A percentile compares a stretch with the other conserved stretches of the same genome.
Evolutionary conservation across 1,140 invertebrate species (phyloP).

Genomic region (Vollenhovia emeryi): DNA sequence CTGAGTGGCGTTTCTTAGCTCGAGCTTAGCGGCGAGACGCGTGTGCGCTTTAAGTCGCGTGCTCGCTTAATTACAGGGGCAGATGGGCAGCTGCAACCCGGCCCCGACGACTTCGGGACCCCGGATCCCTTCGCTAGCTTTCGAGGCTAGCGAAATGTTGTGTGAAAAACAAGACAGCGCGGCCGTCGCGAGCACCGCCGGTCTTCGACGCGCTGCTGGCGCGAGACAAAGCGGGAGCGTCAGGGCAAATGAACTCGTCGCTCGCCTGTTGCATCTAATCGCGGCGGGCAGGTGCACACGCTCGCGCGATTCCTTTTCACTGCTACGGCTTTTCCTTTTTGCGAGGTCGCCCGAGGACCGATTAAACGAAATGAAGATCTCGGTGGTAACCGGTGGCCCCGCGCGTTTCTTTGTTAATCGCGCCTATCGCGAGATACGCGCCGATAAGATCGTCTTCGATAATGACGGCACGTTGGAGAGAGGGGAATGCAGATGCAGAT

Average conservation of each 20-base stretch:
- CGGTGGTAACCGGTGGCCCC: background rate
- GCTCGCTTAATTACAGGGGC: slow-evolving; percentile 69
- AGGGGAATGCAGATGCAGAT: slow-evolving; percentile 36
- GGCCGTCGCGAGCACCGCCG: background rate
- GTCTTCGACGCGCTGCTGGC: background rate
- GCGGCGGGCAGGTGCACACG: slow-evolving; percentile 33
- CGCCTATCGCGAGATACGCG: background rate
- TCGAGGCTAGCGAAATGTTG: slow-evolving; percentile 7
- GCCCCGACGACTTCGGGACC: background rate
- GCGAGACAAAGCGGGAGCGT: slow-evolving; percentile 29
- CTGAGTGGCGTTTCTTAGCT: background rate
- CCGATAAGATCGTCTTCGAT: slow-evolving; percentile 40
- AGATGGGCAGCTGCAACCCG: slow-evolving; percentile 53
- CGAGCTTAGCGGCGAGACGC: background rate
- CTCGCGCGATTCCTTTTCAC: background rate
- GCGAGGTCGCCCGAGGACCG: background rate
- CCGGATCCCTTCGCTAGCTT: background rate
- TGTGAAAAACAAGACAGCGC: slow-evolving; percentile 37
- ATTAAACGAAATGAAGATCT: slow-evolving; percentile 13
- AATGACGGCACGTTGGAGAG: background rate
- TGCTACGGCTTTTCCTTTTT: background rate
- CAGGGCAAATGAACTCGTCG: slow-evolving; percentile 24
- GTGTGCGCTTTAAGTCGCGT: slow-evolving; percentile 55
- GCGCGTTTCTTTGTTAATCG: slow-evolving; percentile 7
- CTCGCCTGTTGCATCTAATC: slow-evolving; percentile 45